These are phyloP conservation scores for Laterallus jamaicensis DNA, from an alignment of 2,113 vertebrate species.

Conservation along the genomic window DNA sequence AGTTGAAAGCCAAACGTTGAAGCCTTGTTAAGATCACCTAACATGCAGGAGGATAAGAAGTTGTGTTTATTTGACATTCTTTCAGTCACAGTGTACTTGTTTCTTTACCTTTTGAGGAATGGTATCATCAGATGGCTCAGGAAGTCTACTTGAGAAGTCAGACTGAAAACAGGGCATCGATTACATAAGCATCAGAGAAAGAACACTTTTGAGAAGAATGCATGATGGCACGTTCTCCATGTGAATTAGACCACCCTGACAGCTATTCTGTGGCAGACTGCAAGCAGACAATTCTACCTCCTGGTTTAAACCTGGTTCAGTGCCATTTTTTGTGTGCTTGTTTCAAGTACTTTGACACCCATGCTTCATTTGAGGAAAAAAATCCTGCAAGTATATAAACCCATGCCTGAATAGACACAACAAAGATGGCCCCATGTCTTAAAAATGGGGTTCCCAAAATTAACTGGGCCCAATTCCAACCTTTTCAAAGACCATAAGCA, in stretches of 20 bases:
- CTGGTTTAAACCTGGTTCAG: not conserved
- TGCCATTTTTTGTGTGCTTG: not conserved
- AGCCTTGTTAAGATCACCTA: conserved; percentile 75
- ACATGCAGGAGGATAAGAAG: conserved; percentile 72
- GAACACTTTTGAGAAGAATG: conserved; percentile 58
- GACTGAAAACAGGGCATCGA: conserved; percentile 84
- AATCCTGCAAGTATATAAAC: not conserved
- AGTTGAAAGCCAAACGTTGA: conserved; percentile 60
- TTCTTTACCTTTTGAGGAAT: conserved; percentile 85
- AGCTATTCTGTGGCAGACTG: not conserved
- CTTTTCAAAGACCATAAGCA: not conserved
- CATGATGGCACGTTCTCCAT: not conserved
- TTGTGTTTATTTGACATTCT: conserved; percentile 55
- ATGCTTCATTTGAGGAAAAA: not conserved
- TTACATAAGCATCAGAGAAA: conserved; percentile 76
- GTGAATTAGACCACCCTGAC: not conserved
- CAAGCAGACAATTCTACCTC: not conserved
- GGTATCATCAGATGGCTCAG: conserved; percentile 81
- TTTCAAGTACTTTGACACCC: not conserved
- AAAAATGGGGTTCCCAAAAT: not conserved
- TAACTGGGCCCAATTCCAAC: not conserved
- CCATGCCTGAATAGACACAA: not conserved
- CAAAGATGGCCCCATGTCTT: not conserved
- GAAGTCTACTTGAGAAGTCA: conserved; percentile 80
- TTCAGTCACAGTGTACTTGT: conserved; percentile 5